Evolutionary conservation across 53 echinoderm and acorn worm species (phyloP), one percentile per base, ranked within the genome.

Genomic region (Echinarachnius parma): DNA sequence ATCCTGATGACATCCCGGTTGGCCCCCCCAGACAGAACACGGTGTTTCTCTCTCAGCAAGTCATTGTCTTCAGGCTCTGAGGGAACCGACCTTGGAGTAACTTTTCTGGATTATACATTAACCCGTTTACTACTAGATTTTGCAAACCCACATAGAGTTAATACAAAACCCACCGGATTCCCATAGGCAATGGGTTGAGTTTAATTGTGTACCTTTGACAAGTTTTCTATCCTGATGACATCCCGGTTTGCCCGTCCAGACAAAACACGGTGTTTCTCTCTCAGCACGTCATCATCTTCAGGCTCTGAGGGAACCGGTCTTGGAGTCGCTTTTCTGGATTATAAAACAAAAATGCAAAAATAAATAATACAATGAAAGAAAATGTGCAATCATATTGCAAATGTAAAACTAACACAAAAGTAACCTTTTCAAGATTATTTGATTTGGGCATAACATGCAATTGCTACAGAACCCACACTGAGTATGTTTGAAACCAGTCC

Each of bases 131-230:
- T n/a, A n/a, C n/a, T n/a, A n/a, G n/a, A n/a, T n/a, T n/a, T n/a
- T n/a, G n/a, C n/a, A n/a, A n/a, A n/a, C n/a, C n/a, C n/a, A n/a
- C n/a, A n/a, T n/a, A n/a, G n/a, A n/a, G n/a, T n/a, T n/a, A n/a
- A n/a, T n/a, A n/a, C n/a, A n/a, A n/a, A n/a, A n/a, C n/a, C n/a
- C n/a, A n/a, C n/a, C n/a, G n/a, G n/a, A n/a, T n/a, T n/a, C n/a
- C n/a, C n/a, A n/a, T n/a, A n/a, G n/a, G n/a, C n/a, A n/a, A n/a
- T n/a, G n/a, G n/a, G n/a, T n/a, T n/a, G n/a, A n/a, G n/a, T n/a
- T n/a, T n/a, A n/a, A n/a, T n/a, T n/a, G n/a, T n/a, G n/a, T 64
- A 93, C 94, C 80, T 95, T 95, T 39, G 84, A 75, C 13, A 95
- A 85, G 60, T 82, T 95, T 46, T 95, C 91, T 4, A 95, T 75